Evolutionary conservation across 1,140 invertebrate genomes (phyloP), one percentile per base, ranked within the genome.

Genomic region (Drosophila rufa): DNA sequence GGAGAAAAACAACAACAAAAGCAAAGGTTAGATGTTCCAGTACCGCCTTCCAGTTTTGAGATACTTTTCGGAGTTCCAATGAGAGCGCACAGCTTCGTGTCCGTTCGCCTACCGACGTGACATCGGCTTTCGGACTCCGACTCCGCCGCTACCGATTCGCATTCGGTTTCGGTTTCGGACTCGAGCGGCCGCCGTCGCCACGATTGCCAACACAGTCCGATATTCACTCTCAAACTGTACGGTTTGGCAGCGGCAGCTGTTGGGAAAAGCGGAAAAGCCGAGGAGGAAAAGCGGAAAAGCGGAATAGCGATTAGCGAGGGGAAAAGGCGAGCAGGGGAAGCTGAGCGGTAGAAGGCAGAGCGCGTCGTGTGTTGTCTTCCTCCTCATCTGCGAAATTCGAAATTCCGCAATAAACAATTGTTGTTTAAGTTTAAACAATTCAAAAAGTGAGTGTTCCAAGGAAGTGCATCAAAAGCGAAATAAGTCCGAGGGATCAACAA

Each of bases 141-240:
- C 48, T 50, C 46, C 68, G 68, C 43, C 68, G 68, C 40, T 57
- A 53, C 77, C 25, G 62, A 45, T 47, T 74, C 38, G 8, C 53
- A 57, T 45, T 58, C 46, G 59, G 51, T 30, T 64, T 40, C 48
- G 50, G 36, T 38, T 33, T 64, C 25, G 17, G 14, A 43, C 22
- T 68, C 42, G 62, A n/a, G 19, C 36, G 61, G 36, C 45, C 19
- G 27, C 60, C 62, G 33, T 36, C 33, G 61, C 30, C 33, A 38
- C 51, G 51, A 55, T 55, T 55, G 51, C 51, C 30, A 55, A 55
- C 51, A 36, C 82, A 86, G 79, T 85, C 78, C 80, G 80, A 89
- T 78, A 71, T 78, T 79, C 78, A 89, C 84, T 89, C 75, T 89
- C 84, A 89, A 89, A 89, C 83, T 89, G 80, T 87, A 83, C 84